Conservation (phyloP, 92 coral and sea anemone genomes). For the Parazoanthus atlanticus region DNA sequence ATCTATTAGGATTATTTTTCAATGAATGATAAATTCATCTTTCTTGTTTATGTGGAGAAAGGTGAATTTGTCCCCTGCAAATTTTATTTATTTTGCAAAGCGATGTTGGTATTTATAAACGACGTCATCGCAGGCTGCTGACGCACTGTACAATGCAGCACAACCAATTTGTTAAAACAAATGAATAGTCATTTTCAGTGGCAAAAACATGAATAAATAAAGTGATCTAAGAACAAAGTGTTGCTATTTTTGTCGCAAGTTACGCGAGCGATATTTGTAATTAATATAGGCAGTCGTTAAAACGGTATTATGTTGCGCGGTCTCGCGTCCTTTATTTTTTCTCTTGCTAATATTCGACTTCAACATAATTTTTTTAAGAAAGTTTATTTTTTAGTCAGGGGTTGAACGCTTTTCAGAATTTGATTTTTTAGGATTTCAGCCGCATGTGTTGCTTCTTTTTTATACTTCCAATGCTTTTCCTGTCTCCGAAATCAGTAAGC, state of each 20-base stretch:
- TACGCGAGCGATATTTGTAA: too few species aligned
- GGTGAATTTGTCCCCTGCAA: conserved; percentile 38
- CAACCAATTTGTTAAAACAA: conserved; percentile 30
- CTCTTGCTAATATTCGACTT: too few species aligned
- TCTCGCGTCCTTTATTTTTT: too few species aligned
- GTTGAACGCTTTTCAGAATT: too few species aligned
- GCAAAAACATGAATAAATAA: conserved; percentile 25
- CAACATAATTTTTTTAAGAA: too few species aligned
- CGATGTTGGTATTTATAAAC: conserved; percentile 40
- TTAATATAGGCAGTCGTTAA: too few species aligned
- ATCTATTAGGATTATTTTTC: conserved; percentile 29
- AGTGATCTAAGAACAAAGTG: not conserved
- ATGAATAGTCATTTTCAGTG: conserved; percentile 42
- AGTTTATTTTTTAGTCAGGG: too few species aligned
- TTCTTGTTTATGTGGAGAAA: not conserved
- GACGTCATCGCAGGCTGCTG: conserved; percentile 17
- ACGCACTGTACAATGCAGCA: conserved; percentile 31
- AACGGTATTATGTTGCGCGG: too few species aligned
- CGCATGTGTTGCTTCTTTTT: too few species aligned
- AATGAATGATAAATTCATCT: conserved; percentile 20
- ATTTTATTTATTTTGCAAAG: conserved; percentile 48
- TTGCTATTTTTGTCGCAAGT: not conserved
- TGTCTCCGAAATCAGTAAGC: too few species aligned
- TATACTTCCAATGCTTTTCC: too few species aligned
- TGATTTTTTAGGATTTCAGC: too few species aligned